Conservation (phyloP, 2,113 vertebrate genomes). For the Lophius piscatorius region DNA sequence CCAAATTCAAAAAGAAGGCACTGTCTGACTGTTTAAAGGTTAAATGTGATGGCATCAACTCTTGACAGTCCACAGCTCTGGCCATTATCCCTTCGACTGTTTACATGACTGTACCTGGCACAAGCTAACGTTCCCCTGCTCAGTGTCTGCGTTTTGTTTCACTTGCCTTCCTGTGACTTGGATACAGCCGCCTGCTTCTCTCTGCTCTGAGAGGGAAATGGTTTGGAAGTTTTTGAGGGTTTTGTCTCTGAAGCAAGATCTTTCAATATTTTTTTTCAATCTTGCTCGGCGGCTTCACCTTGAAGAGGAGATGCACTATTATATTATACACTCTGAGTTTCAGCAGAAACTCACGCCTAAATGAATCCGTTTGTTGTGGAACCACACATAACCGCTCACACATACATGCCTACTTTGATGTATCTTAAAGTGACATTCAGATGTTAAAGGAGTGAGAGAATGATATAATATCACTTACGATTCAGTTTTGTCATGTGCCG, state of each 20-base stretch:
- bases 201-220: slow-evolving; percentile 33
- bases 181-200: slow-evolving; percentile 46
- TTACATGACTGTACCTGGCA: slow-evolving; percentile 89
- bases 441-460: background rate
- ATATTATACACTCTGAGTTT: slow-evolving; percentile 1
- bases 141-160: slow-evolving; percentile 82
- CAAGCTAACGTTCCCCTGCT: slow-evolving; percentile 84
- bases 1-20: too few relatives aligned
- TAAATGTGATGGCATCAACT: slow-evolving; percentile 8
- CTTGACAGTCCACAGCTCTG: slow-evolving; percentile 35
- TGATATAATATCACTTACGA: background rate
- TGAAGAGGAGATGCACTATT: background rate
- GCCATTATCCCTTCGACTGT: slow-evolving; percentile 36
- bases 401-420: slow-evolving; percentile 1
- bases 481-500: slow-evolving; percentile 15
- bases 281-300: slow-evolving; percentile 25
- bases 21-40: too few relatives aligned
- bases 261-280: slow-evolving; percentile 7
- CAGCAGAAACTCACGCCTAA: background rate
- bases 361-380: slow-evolving; percentile 8
- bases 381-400: background rate
- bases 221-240: slow-evolving; percentile 36
- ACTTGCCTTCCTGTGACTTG: slow-evolving; percentile 45
- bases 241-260: too few relatives aligned
- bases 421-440: background rate